These are phyloP conservation scores for Galemys pyrenaicus DNA, from an alignment of 2,113 vertebrate species.

Conservation along the genomic window DNA sequence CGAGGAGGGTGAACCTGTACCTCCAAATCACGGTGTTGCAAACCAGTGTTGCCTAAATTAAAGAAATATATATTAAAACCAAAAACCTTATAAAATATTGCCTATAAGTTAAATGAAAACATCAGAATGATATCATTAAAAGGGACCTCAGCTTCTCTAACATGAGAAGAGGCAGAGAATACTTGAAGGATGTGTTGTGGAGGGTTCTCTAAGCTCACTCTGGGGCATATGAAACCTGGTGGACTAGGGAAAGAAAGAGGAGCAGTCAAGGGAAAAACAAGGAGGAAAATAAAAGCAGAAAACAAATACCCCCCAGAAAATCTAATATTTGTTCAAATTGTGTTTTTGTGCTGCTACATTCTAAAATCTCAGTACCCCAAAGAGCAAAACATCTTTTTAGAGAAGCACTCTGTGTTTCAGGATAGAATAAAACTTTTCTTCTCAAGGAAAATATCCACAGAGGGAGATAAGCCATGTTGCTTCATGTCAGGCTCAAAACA, in stretches of 20 bases:
- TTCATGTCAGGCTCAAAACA: conserved; percentile 77
- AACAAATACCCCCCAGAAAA: conserved; percentile 31
- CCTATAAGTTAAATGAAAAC: not conserved
- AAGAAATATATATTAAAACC: too few species aligned
- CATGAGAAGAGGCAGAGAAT: not conserved
- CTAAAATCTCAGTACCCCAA: conserved; percentile 69
- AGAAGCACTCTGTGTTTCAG: conserved; percentile 61
- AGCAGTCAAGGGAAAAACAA: not conserved
- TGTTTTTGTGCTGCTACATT: conserved; percentile 53
- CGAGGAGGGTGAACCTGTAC: too few species aligned
- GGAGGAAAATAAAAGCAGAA: conserved; percentile 5
- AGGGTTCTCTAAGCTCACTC: not conserved
- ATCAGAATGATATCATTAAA: too few species aligned
- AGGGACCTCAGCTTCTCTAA: not conserved
- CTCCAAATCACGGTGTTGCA: too few species aligned
- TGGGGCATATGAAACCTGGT: not conserved
- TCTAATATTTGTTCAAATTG: conserved; percentile 68
- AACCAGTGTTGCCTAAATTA: too few species aligned
- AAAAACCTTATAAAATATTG: not conserved
- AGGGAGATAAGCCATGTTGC: conserved; percentile 53
- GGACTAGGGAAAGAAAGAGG: too few species aligned
- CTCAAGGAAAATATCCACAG: conserved; percentile 63
- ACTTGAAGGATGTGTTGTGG: not conserved
- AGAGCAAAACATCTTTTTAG: conserved; percentile 62
- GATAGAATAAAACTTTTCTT: not conserved